Evolutionary conservation across 2,113 vertebrate species (phyloP), one percentile per base, ranked within the genome.

Genomic region (Todiramphus saurophagus): DNA sequence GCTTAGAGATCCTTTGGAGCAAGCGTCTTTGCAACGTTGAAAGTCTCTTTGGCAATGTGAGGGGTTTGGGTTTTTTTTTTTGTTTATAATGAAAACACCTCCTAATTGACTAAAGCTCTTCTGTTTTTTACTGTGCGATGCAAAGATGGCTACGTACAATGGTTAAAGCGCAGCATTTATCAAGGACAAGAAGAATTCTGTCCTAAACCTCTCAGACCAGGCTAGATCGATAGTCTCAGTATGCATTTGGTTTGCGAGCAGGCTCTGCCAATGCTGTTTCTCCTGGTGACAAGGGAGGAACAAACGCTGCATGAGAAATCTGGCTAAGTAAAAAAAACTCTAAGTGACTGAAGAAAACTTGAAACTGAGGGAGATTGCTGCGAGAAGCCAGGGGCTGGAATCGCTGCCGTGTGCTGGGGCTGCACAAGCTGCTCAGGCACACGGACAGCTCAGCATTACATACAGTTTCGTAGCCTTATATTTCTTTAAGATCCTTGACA

Each of bases 351-450:
- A 23, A 23, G 3, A 16, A 9, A 74, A 13, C 28, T 3, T 25
- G 17, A 6, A 18, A 0, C 15, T 3, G 35, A 51, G 24, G 33
- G 27, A 55, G 9, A 1, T 4, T 6, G 64, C 12, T 15, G 28
- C 13, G 25, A 2, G 19, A 18, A 31, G 16, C 4, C 44, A 6
- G 19, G 2, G 44, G 30, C 56, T 8, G 27, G 5, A 9, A 20
- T 2, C 2, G 4, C 3, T 2, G 25, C 35, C 6, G n/a, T 2
- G 2, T 0, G 10, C 28, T 0, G 19, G 17, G 27, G 51, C 51
- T 17, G 51, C 17, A 8, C 28, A 37, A 27, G 63, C 31, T 13
- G 50, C 70, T 51, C 18, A 5, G n/a, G 3, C 7, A 9, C 46
- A 7, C 0, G 15, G 53, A 12, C 39, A 6, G 23, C 25, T 50